A percentile compares a stretch with the other conserved stretches of the same genome.
Conservation (phyloP, 2,797 vertebrate genomes). For the Poliocrania exsul region DNA sequence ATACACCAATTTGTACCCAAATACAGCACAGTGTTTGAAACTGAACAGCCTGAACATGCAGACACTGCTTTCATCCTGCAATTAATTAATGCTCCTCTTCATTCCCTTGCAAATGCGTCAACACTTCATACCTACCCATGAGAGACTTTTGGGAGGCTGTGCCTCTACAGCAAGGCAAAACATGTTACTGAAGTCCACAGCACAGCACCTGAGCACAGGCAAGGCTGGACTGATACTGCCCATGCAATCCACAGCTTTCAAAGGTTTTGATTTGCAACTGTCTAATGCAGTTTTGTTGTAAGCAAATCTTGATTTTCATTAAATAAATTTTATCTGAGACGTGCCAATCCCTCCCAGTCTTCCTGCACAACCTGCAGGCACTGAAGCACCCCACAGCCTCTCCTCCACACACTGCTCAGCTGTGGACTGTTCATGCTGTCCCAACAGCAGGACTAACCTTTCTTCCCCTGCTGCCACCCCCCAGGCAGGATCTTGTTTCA, state of each 20-base stretch:
- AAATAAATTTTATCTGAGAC: not conserved
- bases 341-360: not conserved
- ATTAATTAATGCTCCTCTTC: not conserved
- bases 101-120: not conserved
- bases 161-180: not conserved
- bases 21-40: too few relatives aligned
- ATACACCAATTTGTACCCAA: not conserved
- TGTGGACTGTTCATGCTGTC: not conserved
- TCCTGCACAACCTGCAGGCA: not conserved
- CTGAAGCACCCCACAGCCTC: not conserved
- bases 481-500: not conserved
- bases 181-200: rapidly evolving
- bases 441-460: not conserved
- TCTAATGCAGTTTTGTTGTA: not conserved
- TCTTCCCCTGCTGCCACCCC: not conserved
- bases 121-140: not conserved
- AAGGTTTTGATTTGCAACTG: not conserved
- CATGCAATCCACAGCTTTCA: not conserved
- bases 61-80: not conserved
- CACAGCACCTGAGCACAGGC: not conserved
- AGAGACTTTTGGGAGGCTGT: not conserved
- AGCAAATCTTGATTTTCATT: not conserved
- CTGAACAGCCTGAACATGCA: not conserved
- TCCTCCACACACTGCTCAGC: not conserved
- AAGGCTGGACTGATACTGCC: not conserved